Percentiles rank a stretch among this genome's conserved stretches.
These are phyloP conservation scores for Stegodyphus dumicola DNA, from an alignment of 1,140 invertebrate genomes.

Conservation along the genomic window DNA sequence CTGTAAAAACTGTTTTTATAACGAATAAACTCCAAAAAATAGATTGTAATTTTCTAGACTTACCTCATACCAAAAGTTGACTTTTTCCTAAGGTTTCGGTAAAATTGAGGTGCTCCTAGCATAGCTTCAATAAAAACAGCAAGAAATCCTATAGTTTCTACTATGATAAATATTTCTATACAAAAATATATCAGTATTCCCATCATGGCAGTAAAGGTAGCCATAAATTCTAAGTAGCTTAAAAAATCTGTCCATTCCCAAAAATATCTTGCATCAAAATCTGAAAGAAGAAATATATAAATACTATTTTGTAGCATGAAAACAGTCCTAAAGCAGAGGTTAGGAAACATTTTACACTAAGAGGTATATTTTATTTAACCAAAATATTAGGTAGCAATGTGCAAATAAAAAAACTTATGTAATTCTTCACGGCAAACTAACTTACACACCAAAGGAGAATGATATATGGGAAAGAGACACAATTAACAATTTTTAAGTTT, in stretches of 20 bases:
- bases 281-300: conserved; percentile 70
- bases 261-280: conserved; percentile 90
- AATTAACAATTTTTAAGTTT: too few relatives aligned
- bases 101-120: conserved; percentile 92
- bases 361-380: too few relatives aligned
- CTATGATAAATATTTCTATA: conserved; percentile 82
- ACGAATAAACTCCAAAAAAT: too few relatives aligned
- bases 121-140: conserved; percentile 97
- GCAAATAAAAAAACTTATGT: too few relatives aligned
- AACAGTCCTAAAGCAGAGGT: too few relatives aligned
- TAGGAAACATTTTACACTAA: too few relatives aligned
- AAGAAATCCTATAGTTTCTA: conserved; percentile 90
- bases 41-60: conserved; percentile 36
- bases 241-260: conserved; percentile 99
- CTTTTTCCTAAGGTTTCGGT: conserved; percentile 87
- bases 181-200: conserved; percentile 90
- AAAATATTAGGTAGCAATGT: too few relatives aligned
- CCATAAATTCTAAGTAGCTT: conserved; percentile 93
- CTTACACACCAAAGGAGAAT: too few relatives aligned
- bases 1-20: too few relatives aligned
- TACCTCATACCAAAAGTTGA: conserved; percentile 98
- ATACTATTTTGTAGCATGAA: neutral
- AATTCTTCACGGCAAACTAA: too few relatives aligned
- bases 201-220: conserved; percentile 84
- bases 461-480: too few relatives aligned